phyloP scores from a whole-genome alignment of 2,888 invertebrate genomes.

The Sinotaia quadrata region DNA sequence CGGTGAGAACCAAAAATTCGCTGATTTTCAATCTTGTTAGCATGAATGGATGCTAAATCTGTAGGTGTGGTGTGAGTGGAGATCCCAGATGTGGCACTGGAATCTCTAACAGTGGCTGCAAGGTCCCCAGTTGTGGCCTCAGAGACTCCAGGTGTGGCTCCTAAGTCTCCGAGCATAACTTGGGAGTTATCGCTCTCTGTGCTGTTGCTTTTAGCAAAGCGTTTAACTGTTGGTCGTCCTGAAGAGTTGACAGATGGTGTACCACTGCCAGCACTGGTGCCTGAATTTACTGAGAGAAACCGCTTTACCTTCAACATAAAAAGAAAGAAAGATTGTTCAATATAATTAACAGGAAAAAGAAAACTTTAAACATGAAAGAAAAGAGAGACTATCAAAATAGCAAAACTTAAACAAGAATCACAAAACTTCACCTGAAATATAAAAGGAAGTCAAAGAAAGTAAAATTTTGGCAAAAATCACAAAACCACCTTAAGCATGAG shows the following conservation, averaged over 20 bases:
- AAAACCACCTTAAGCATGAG: too few species aligned
- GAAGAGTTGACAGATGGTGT: constrained; percentile 16
- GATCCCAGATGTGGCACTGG: not conserved
- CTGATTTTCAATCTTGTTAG: too few species aligned
- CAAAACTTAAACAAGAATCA: too few species aligned
- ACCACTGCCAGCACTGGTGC: constrained; percentile 10
- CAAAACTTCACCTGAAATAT: too few species aligned
- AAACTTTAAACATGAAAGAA: too few species aligned
- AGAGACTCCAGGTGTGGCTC: not conserved
- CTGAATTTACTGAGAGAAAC: constrained; percentile 15
- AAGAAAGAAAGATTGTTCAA: not conserved
- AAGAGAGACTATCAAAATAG: too few species aligned
- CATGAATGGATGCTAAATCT: too few species aligned
- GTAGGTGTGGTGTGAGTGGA: not conserved
- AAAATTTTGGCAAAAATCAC: too few species aligned
- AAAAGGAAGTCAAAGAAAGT: too few species aligned
- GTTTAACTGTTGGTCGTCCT: constrained; percentile 21
- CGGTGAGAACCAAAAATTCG: too few species aligned
- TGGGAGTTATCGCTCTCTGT: not conserved
- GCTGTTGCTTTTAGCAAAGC: constrained; percentile 26
- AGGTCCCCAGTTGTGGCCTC: not conserved
- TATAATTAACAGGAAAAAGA: too few species aligned
- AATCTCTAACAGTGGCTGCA: not conserved
- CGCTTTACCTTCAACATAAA: constrained; percentile 11
- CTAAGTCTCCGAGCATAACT: not conserved